Conservation (phyloP, 2,113 vertebrate genomes). For the Gnathonemus longibarbis region DNA sequence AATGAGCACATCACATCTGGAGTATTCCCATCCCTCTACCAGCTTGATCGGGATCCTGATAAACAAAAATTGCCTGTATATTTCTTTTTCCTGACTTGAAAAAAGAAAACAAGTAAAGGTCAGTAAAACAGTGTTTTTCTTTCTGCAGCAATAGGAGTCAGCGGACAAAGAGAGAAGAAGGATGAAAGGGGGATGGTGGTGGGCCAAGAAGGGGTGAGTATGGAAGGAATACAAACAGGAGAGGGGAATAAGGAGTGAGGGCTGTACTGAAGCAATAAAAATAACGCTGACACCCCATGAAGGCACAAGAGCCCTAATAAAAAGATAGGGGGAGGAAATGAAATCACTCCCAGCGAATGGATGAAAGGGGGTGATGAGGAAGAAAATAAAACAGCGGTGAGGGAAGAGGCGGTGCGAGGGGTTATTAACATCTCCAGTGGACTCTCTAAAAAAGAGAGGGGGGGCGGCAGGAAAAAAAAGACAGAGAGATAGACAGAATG, state of each 20-base stretch:
- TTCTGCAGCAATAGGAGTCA: slow-evolving; percentile 12
- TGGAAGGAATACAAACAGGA: slow-evolving; percentile 18
- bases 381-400: background rate
- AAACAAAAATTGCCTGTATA: background rate
- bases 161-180: slow-evolving; percentile 2
- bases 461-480: background rate
- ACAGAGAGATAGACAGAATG: slow-evolving; percentile 22
- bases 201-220: slow-evolving; percentile 20
- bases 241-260: background rate
- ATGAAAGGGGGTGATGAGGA: background rate
- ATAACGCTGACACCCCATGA: slow-evolving; percentile 48
- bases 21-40: background rate
- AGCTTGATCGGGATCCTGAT: background rate
- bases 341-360: slow-evolving; percentile 13
- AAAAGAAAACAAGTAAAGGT: background rate
- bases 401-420: background rate
- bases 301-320: slow-evolving; percentile 19
- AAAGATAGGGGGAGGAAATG: slow-evolving; percentile 16
- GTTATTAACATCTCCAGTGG: slow-evolving; percentile 31
- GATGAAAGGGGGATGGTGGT: background rate
- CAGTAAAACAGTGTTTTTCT: background rate
- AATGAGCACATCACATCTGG: background rate
- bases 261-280: slow-evolving; percentile 47
- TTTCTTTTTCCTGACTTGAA: background rate
- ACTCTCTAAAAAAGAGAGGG: slow-evolving; percentile 30